Evolutionary conservation across 2,888 invertebrate species (phyloP).

Genomic region (Heteromurus nitidus): DNA sequence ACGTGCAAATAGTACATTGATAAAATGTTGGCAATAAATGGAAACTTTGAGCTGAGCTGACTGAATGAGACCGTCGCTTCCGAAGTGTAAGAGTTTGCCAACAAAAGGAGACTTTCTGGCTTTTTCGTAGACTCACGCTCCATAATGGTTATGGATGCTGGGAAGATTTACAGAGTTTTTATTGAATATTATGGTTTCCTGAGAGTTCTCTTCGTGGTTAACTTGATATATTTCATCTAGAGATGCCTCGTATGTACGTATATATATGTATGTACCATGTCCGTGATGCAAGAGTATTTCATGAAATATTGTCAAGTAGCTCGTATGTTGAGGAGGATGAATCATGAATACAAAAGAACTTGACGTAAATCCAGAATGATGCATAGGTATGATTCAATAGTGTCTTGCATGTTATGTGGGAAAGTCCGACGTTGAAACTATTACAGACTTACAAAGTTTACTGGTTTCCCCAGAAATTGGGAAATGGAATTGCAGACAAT

Average conservation of each 20-base stretch:
- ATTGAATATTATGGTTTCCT: conserved; percentile 58
- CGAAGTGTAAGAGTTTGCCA: conserved; percentile 36
- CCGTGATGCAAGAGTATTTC: not conserved
- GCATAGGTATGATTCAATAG: not conserved
- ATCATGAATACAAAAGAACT: conserved; percentile 17
- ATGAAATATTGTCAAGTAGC: not conserved
- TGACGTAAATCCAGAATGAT: not conserved
- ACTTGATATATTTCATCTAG: no score
- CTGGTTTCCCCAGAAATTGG: not conserved
- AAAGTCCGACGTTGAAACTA: conserved; percentile 10
- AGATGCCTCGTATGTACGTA: not conserved
- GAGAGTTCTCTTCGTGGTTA: conserved; percentile 1
- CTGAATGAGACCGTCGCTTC: conserved; percentile 39
- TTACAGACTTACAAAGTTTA: not conserved
- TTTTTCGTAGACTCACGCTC: conserved; percentile 24
- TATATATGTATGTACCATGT: not conserved
- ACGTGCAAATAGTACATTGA: conserved; percentile 36
- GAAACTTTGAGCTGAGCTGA: conserved; percentile 29
- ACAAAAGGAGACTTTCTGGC: conserved; percentile 46
- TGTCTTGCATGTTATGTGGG: not conserved
- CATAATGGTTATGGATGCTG: conserved; percentile 29
- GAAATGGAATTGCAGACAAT: conserved; percentile 1
- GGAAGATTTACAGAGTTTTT: conserved; percentile 46
- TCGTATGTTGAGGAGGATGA: not conserved
- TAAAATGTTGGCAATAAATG: conserved; percentile 44